Evolutionary conservation across 37 sponge, comb jelly and placozoan genomes (phyloP).

Genomic region (Dysidea cf. avara): DNA sequence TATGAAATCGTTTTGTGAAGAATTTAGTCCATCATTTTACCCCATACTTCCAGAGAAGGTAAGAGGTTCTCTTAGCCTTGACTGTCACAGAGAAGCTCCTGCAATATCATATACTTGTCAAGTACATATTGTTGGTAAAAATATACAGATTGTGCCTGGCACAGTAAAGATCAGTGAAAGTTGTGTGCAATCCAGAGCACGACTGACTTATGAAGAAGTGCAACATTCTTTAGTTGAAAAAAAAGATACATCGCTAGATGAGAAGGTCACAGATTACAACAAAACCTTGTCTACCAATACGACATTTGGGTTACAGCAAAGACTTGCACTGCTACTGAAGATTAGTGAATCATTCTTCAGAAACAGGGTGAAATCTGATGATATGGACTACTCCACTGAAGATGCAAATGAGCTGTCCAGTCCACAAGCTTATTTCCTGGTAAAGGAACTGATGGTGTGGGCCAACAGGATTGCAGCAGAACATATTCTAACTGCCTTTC

Average conservation of each 20-base stretch:
- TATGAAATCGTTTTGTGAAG: too few relatives aligned
- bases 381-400: conserved; percentile 5
- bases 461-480: conserved; percentile 51
- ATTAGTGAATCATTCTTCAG: conserved; percentile 10
- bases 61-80: conserved; percentile 22
- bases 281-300: neutral
- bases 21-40: conserved; percentile 2
- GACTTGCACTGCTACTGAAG: conserved; percentile 26
- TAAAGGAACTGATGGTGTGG: conserved; percentile 78
- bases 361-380: too few relatives aligned
- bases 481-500: neutral
- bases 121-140: conserved; percentile 10
- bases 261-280: neutral
- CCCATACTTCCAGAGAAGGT: conserved; percentile 29
- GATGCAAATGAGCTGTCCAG: conserved; percentile 6
- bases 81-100: conserved; percentile 6
- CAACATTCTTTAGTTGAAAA: conserved; percentile 23
- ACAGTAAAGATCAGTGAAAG: conserved; percentile 13
- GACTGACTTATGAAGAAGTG: conserved; percentile 54
- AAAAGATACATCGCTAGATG: neutral
- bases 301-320: conserved; percentile 11
- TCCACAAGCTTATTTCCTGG: conserved; percentile 45
- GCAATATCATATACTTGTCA: conserved; percentile 18
- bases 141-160: neutral
- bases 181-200: conserved; percentile 22